Percentiles rank a stretch among this genome's conserved stretches.
These are phyloP conservation scores for Coptotermes formosanus DNA, from an alignment of 1,140 invertebrate genomes.

Conservation along the genomic window DNA sequence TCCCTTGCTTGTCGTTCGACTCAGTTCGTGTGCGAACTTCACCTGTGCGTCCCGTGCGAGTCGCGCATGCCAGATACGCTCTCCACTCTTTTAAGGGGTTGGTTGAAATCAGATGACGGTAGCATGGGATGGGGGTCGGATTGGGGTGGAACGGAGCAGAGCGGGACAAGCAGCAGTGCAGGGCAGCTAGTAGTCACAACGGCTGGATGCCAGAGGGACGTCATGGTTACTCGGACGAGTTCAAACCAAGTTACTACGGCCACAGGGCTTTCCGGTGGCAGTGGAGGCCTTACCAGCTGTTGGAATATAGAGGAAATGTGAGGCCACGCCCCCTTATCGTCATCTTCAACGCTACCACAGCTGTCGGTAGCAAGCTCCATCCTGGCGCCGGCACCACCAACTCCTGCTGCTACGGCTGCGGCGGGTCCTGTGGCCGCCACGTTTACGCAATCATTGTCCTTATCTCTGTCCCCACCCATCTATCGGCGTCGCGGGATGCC, in stretches of 20 bases:
- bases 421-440: not conserved
- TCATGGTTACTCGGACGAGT: not conserved
- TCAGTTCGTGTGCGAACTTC: not conserved
- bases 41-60: not conserved
- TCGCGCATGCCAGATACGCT: not conserved
- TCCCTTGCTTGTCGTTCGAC: too few relatives aligned
- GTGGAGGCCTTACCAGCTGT: not conserved
- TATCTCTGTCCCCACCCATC: conserved; percentile 32
- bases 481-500: conserved; percentile 34
- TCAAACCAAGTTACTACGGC: not conserved
- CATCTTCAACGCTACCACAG: not conserved
- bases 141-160: conserved; percentile 44
- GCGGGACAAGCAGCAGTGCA: conserved; percentile 27
- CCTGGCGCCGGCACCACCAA: conserved; percentile 35
- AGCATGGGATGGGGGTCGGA: conserved; percentile 38
- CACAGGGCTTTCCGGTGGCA: not conserved
- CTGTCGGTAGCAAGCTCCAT: conserved; percentile 38
- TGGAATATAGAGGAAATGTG: not conserved
- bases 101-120: conserved; percentile 36
- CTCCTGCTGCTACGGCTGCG: conserved; percentile 33
- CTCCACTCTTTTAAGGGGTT: conserved; percentile 25
- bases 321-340: conserved; percentile 34
- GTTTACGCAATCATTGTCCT: conserved; percentile 25
- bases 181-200: conserved; percentile 43
- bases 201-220: conserved; percentile 39